A percentile compares a stretch with the other conserved stretches of the same genome.
These are phyloP conservation scores for Halichondria panicea DNA, from an alignment of 37 sponge, comb jelly and placozoan genomes.

Conservation along the genomic window DNA sequence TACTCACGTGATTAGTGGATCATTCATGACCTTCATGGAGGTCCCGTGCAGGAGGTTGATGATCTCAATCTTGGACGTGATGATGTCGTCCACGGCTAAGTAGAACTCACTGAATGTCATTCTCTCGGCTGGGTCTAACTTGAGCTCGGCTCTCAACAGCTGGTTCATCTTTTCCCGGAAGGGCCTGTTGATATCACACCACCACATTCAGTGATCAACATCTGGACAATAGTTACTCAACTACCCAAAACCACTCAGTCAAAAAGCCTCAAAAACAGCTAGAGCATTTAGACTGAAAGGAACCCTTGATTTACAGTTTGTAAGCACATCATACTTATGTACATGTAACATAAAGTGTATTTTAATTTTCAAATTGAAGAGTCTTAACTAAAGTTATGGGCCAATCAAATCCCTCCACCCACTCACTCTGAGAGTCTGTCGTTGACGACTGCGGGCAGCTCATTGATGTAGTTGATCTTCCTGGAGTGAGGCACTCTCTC, in stretches of 20 bases:
- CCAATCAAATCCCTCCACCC: too few species aligned
- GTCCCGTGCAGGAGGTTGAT: conserved; percentile 57
- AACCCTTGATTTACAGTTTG: too few species aligned
- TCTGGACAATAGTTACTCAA: too few species aligned
- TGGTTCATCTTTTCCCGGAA: conserved; percentile 66
- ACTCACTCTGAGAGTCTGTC: conserved; percentile 72
- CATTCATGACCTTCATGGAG: conserved; percentile 55
- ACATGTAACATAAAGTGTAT: too few species aligned
- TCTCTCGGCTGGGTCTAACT: conserved; percentile 65
- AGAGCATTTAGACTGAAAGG: too few species aligned
- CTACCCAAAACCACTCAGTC: neutral
- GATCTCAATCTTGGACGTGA: conserved; percentile 65
- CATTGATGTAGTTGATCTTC: conserved; percentile 72
- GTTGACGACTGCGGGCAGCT: conserved; percentile 77
- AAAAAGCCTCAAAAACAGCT: too few species aligned
- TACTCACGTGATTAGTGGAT: conserved; percentile 54
- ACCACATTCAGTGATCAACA: too few species aligned
- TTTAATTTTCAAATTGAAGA: too few species aligned
- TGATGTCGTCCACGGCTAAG: conserved; percentile 69
- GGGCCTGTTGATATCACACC: conserved; percentile 27
- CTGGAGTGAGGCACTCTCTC: conserved; percentile 29
- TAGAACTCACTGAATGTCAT: conserved; percentile 81
- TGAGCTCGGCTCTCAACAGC: conserved; percentile 58
- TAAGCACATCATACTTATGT: too few species aligned
- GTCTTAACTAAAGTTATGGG: too few species aligned